Evolutionary conservation across 2,113 vertebrate species (phyloP).

Genomic region (Poecile atricapillus): DNA sequence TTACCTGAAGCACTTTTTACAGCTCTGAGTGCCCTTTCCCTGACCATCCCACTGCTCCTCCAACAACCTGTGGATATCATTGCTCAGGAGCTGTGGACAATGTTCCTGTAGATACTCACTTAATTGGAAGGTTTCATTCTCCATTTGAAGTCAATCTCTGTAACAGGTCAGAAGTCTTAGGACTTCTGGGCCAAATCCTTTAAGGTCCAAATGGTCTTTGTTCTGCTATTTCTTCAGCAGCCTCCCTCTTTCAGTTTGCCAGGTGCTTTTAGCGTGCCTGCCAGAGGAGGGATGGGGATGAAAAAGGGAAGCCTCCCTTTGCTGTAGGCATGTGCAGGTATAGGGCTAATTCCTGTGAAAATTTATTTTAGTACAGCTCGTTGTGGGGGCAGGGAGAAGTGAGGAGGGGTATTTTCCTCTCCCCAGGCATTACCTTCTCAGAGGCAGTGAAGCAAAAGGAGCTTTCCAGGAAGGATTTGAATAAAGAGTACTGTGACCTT

Average conservation of each 20-base stretch:
- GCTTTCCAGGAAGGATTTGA: constrained; percentile 5
- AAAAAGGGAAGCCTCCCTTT: neutral
- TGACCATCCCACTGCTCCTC: neutral
- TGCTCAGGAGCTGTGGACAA: neutral
- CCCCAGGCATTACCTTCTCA: neutral
- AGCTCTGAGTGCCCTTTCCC: neutral
- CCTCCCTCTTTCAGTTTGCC: neutral
- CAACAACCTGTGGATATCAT: neutral
- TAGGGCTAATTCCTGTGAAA: neutral
- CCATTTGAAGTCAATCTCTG: neutral
- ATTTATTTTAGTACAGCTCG: neutral
- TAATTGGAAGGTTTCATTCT: neutral
- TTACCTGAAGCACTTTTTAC: neutral
- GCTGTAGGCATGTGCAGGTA: neutral
- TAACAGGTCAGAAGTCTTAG: neutral
- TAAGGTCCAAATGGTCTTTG: neutral
- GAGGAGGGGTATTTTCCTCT: neutral
- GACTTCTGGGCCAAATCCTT: neutral
- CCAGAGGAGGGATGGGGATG: neutral
- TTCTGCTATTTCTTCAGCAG: neutral
- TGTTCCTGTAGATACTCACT: neutral
- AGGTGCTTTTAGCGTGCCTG: neutral
- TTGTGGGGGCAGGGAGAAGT: neutral
- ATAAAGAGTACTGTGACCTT: constrained; percentile 39
- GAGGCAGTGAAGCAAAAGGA: constrained; percentile 23